Base-by-base conservation (phyloP, 23 tunicate species). In the Botrylloides violaceus region DNA sequence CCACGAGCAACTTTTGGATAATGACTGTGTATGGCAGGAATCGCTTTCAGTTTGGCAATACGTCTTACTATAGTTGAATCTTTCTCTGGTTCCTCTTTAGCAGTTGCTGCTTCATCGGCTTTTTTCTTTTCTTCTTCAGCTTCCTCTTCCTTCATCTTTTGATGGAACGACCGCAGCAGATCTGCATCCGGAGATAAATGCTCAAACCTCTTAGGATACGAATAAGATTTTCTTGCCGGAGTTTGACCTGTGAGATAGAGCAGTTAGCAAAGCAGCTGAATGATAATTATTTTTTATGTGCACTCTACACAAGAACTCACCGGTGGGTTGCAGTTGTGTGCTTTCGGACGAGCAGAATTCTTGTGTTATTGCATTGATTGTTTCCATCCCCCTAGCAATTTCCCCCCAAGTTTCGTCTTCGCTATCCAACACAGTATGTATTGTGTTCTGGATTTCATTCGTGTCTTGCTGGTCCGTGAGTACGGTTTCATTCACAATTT, bases 171-270 rank as follows among this genome's bases (percentile, higher is more conserved):
- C 36, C 27, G 24, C 47, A 82, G 65, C 64, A 82, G 71, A 21
- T 82, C 87, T 1, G 74, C 80, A 33, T 82, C 80, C 12, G 26
- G 30, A 1, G 87, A 79, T 23, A 35, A 34, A 2, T 29, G 64
- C 2, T 34, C 31, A 28, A 82, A 63, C 24, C 39, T 58, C 20
- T 72, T 29, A 0, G 87, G 36, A 66, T 82, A 82, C 4, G 58
- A 36, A 80, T 82, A 82, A 6, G 37, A 66, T 59, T 82, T 82
- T 27, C 87, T 57, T 34, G 87, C 87, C 1, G 87, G 87, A 1
- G 87, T 82, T 39, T 30, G 43, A 34, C 87, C 87, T 82, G 36
- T 18, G 70, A 56, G 65, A 9, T 35, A 20, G 21, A 35, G 23
- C 22, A 20, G 23, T 19, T n/a, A 38, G 43, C 66, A 20, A 20